Base-by-base conservation (phyloP, 2,888 invertebrate genomes). In the Seira musarum region DNA sequence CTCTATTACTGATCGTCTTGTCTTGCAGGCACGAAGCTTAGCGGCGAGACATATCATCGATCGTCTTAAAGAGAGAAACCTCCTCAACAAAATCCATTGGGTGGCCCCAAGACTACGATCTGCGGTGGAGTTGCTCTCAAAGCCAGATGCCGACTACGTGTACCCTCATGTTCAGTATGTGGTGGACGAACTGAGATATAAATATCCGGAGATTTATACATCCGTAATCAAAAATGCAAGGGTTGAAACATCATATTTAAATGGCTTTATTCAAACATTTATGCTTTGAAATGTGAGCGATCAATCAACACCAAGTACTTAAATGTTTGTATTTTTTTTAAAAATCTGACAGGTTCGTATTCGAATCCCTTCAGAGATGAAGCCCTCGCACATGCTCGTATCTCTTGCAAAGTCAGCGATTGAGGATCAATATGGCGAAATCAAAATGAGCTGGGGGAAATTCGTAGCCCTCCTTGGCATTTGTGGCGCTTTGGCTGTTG, bases 71-170 rank as follows among this genome's bases (percentile, higher is more conserved):
- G 85, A 86, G 65, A 82, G 75, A 17, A 77, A 85, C 22, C 71
- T 85, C 53, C 57, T 86, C 30, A 81, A 74, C 13, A 82, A 82
- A 81, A 85, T 86, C 64, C 81, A 85, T n/a, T 83, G 77, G n/a
- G 84, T 85, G n/a, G 84, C 85, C 10, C 86, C 86, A 2, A 65
- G 86, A 30, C 80, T 85, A 13, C 61, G 86, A 13, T 86, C 85
- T 15, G 86, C 86, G n/a, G 86, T 86, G 10, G 86, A 86, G 24
- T 72, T 86, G 3, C 64, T 86, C 0, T 84, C 85, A 2, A 86
- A 86, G 80, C 86, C 86, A 1, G 86, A 86, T 53, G 86, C 85
- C 1, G 86, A 86, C 57, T 84, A 84, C 53, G 81, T 86, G 0
- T 85, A 82, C 57, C 86, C 86, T 6, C 84, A 81, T 53, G 83